Percentiles rank a stretch among this genome's conserved stretches.
Evolutionary conservation across 2,113 vertebrate genomes (phyloP).

Genomic region (Poicephalus gulielmi): DNA sequence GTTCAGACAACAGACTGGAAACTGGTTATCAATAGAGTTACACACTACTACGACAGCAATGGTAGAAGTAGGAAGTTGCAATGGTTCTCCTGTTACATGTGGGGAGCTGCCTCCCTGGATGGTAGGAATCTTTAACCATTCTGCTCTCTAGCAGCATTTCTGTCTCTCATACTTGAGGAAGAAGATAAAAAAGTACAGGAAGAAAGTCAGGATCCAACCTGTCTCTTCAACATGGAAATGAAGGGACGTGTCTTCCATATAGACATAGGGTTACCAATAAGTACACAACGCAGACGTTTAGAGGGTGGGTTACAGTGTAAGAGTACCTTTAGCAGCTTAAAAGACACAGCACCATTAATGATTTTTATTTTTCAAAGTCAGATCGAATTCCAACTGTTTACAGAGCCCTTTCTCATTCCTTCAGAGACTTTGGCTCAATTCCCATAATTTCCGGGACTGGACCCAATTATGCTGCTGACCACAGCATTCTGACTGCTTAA

Average conservation of each 20-base stretch:
- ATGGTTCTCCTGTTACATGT: not conserved
- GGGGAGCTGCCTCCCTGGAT: not conserved
- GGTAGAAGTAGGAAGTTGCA: not conserved
- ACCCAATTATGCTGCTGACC: slow-evolving; percentile 60
- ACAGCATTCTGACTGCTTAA: slow-evolving; percentile 40
- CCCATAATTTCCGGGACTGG: slow-evolving; percentile 6
- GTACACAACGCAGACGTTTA: not conserved
- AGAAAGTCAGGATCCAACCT: not conserved
- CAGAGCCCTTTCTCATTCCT: slow-evolving; percentile 34
- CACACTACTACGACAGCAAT: accelerated
- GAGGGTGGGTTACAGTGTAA: not conserved
- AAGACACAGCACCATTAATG: not conserved
- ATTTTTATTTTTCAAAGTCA: slow-evolving; percentile 37
- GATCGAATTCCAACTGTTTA: slow-evolving; percentile 33
- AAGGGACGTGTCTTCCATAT: not conserved
- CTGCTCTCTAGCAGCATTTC: not conserved
- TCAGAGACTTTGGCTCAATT: slow-evolving; percentile 33
- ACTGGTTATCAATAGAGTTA: not conserved
- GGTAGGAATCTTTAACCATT: not conserved
- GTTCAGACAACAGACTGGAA: not conserved
- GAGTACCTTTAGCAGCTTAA: not conserved
- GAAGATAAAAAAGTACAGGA: not conserved
- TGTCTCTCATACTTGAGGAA: not conserved
- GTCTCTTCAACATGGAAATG: not conserved
- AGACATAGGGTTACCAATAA: not conserved